Percentiles rank a stretch among this genome's conserved stretches.
Conservation (phyloP, 2,113 vertebrate species). For the Rhinoderma darwinii region DNA sequence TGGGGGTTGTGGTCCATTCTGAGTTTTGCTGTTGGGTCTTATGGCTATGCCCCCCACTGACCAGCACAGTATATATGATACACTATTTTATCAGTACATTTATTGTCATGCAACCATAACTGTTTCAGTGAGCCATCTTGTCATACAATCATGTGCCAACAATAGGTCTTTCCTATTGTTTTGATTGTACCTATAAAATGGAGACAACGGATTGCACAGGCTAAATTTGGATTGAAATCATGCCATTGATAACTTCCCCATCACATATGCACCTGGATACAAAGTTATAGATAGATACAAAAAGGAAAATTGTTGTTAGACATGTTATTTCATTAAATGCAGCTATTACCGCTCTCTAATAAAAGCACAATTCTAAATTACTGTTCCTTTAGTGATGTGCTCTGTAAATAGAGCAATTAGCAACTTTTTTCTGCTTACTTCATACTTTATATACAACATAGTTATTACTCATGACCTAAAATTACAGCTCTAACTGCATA, state of each 20-base stretch:
- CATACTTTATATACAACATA: background rate
- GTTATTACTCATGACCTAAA: background rate
- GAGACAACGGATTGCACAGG: background rate
- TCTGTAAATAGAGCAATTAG: slow-evolving; percentile 25
- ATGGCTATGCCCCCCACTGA: too few relatives aligned
- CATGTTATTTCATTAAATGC: background rate
- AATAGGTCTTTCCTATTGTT: too few relatives aligned
- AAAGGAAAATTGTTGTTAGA: background rate
- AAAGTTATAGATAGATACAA: background rate
- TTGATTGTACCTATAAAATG: background rate
- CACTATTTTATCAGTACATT: too few relatives aligned
- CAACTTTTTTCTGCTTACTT: background rate
- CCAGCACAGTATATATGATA: too few relatives aligned
- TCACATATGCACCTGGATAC: background rate
- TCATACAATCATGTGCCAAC: background rate
- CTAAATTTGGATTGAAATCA: background rate
- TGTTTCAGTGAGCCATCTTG: too few relatives aligned
- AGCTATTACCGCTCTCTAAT: background rate
- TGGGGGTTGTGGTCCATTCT: too few relatives aligned
- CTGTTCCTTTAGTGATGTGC: background rate
- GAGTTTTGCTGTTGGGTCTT: too few relatives aligned
- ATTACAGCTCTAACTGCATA: slow-evolving; percentile 8
- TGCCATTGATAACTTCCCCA: background rate
- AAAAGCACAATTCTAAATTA: background rate
- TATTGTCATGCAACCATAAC: too few relatives aligned